phyloP scores from a whole-genome alignment of 2,888 invertebrate genomes.

The Cistogaster globosa region DNA sequence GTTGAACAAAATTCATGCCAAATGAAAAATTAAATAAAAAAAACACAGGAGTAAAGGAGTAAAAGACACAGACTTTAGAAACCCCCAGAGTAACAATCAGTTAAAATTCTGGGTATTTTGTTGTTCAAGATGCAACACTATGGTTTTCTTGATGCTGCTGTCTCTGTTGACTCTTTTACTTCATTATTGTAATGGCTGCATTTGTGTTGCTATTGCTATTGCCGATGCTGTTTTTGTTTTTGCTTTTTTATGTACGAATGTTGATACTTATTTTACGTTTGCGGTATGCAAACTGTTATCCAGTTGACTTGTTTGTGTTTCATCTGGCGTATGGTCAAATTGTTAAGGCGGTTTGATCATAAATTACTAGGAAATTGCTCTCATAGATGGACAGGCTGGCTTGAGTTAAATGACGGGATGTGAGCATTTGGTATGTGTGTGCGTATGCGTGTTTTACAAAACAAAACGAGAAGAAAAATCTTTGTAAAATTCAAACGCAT shows the following conservation, averaged over 20 bases:
- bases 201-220: slow-evolving; percentile 35
- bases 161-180: neutral
- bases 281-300: slow-evolving; percentile 63
- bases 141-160: slow-evolving; percentile 12
- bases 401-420: neutral
- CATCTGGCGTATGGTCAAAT: slow-evolving; percentile 65
- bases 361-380: slow-evolving; percentile 54
- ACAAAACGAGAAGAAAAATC: slow-evolving; percentile 15
- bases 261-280: slow-evolving; percentile 52
- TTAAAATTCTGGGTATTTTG: slow-evolving; percentile 16
- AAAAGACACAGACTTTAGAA: slow-evolving; percentile 20
- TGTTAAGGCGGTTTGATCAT: slow-evolving; percentile 58
- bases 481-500: slow-evolving; percentile 40
- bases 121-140: slow-evolving; percentile 40
- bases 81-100: slow-evolving; percentile 23
- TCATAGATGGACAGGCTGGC: slow-evolving; percentile 3
- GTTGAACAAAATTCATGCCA: slow-evolving; percentile 63
- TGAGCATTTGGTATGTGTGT: neutral
- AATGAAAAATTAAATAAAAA: neutral
- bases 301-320: slow-evolving; percentile 43
- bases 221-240: slow-evolving; percentile 11
- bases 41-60: slow-evolving; percentile 11
- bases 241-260: slow-evolving; percentile 5
- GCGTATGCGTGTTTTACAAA: neutral
- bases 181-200: slow-evolving; percentile 46